A percentile compares a stretch with the other conserved stretches of the same genome.
Conservation (phyloP, 92 coral and sea anemone species). For the Palythoa grandiflora region DNA sequence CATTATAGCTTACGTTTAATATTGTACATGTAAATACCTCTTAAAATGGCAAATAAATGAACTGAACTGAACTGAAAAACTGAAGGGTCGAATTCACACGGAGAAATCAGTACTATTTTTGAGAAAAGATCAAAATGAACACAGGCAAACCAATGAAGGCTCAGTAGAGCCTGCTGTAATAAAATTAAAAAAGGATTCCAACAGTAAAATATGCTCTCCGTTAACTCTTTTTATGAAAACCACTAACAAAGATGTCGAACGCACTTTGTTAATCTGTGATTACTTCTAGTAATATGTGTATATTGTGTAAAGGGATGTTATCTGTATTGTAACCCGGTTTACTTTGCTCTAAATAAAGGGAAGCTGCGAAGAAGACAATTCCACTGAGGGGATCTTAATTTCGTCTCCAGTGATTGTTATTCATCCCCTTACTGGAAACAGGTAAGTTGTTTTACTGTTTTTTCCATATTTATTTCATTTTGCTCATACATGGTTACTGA, state of each 20-base stretch:
- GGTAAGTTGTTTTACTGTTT: constrained; percentile 56
- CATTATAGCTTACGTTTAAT: not conserved
- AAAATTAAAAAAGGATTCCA: too few relatives aligned
- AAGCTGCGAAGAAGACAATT: not conserved
- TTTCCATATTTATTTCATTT: not conserved
- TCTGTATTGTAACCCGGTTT: not conserved
- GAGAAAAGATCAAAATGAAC: too few relatives aligned
- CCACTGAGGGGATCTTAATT: constrained; percentile 60
- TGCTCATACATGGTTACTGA: not conserved
- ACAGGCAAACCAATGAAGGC: not conserved
- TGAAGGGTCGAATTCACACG: too few relatives aligned
- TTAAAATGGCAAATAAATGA: too few relatives aligned
- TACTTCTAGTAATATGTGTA: not conserved
- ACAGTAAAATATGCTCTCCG: too few relatives aligned
- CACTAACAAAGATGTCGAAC: too few relatives aligned
- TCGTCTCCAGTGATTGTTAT: constrained; percentile 88
- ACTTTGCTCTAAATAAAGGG: not conserved
- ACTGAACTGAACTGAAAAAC: too few relatives aligned
- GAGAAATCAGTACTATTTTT: too few relatives aligned
- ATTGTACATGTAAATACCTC: too few relatives aligned
- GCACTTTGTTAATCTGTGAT: too few relatives aligned
- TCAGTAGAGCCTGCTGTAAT: too few relatives aligned
- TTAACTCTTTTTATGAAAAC: too few relatives aligned
- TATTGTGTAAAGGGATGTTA: not conserved
- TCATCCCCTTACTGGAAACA: constrained; percentile 95